phyloP scores from a whole-genome alignment of 2,888 invertebrate species.

The Cryptocheilus praepositus region DNA sequence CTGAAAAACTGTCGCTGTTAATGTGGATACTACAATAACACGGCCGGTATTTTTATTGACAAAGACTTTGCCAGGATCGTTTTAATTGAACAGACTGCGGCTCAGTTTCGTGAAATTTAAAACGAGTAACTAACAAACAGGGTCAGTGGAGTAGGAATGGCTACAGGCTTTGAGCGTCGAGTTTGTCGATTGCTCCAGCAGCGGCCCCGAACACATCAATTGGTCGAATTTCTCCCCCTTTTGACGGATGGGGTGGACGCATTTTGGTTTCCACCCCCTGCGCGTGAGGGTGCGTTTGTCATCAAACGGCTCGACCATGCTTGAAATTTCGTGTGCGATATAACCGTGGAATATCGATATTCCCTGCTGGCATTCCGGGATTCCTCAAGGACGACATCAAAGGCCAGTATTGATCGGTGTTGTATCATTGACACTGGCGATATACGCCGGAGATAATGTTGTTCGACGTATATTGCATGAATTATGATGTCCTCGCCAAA shows the following conservation, averaged over 20 bases:
- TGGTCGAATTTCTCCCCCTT: slow-evolving; percentile 62
- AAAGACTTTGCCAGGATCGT: too few relatives aligned
- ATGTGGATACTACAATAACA: too few relatives aligned
- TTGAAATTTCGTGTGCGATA: slow-evolving; percentile 62
- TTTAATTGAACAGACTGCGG: neutral
- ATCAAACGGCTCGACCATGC: slow-evolving; percentile 66
- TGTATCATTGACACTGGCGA: slow-evolving; percentile 23
- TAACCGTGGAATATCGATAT: slow-evolving; percentile 60
- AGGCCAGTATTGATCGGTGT: slow-evolving; percentile 37
- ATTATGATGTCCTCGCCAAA: too few relatives aligned
- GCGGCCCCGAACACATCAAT: slow-evolving; percentile 57
- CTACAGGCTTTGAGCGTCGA: slow-evolving; percentile 45
- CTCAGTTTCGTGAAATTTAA: slow-evolving; percentile 13
- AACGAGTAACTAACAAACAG: slow-evolving; percentile 48
- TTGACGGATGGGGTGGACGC: slow-evolving; percentile 50
- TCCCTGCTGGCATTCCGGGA: slow-evolving; percentile 42
- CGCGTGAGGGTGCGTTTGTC: slow-evolving; percentile 60
- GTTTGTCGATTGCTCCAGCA: slow-evolving; percentile 64
- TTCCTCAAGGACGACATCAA: slow-evolving; percentile 57
- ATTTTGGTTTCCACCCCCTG: slow-evolving; percentile 58
- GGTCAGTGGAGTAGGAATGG: slow-evolving; percentile 60
- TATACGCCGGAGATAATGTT: slow-evolving; percentile 9
- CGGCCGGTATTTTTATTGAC: too few relatives aligned
- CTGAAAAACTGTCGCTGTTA: too few relatives aligned
- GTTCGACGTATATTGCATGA: too few relatives aligned